Percentiles rank a stretch among this genome's conserved stretches.
phyloP scores from a whole-genome alignment of 2,113 vertebrate species.

The Dipodomys merriami region DNA sequence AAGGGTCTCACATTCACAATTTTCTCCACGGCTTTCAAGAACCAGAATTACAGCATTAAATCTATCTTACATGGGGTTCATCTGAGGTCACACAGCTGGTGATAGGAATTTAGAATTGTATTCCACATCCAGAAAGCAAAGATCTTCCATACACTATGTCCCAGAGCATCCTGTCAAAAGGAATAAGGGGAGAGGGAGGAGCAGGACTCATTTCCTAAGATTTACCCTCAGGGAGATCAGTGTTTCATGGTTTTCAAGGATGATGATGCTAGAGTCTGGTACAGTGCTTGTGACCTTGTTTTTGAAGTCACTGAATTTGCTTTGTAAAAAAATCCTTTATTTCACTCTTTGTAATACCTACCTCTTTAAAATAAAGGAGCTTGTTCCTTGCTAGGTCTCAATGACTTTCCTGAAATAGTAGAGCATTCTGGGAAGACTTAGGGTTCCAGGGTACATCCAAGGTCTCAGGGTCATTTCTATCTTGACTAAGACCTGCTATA shows the following conservation, averaged over 20 bases:
- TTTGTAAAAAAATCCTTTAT: conserved; percentile 47
- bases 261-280: conserved; percentile 18
- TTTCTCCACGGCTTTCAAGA: background rate
- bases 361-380: conserved; percentile 66
- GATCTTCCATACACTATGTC: background rate
- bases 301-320: conserved; percentile 44
- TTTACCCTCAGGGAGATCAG: background rate
- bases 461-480: conserved; percentile 11
- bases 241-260: conserved; percentile 51
- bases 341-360: conserved; percentile 36
- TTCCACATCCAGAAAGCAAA: background rate
- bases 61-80: background rate
- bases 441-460: background rate
- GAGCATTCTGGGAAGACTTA: conserved; percentile 50
- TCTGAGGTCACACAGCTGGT: background rate
- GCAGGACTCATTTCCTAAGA: background rate
- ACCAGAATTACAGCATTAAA: conserved; percentile 2
- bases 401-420: background rate
- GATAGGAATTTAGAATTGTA: conserved; percentile 47
- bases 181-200: background rate
- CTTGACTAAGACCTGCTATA: conserved; percentile 38
- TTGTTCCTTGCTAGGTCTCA: conserved; percentile 3
- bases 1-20: background rate
- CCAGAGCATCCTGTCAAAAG: background rate
- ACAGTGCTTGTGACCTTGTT: conserved; percentile 47